Evolutionary conservation across 2,797 vertebrate species (phyloP).

Genomic region (Tapirus indicus): DNA sequence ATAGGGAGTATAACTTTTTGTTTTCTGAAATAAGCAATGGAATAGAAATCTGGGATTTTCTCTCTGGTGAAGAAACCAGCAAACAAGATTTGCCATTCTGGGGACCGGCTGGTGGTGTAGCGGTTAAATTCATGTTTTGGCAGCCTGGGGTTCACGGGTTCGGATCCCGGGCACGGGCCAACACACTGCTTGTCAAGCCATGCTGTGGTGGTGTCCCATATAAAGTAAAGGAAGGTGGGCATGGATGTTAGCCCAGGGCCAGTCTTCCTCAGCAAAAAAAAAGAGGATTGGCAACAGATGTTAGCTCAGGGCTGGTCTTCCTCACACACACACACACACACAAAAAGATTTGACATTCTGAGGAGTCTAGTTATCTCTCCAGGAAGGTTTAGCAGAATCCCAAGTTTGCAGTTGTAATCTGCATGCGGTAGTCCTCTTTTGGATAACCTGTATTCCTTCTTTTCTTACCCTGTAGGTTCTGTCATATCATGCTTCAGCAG

Average conservation of each 20-base stretch:
- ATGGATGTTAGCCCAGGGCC: no score
- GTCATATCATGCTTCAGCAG: constrained; percentile 96
- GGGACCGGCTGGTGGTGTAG: no score
- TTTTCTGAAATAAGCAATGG: constrained; percentile 37
- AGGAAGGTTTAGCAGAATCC: neutral
- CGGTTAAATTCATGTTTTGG: no score
- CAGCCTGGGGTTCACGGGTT: no score
- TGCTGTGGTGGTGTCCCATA: no score
- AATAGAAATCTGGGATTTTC: neutral
- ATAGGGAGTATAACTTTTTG: constrained; percentile 55
- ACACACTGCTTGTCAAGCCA: no score
- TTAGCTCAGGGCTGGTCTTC: no score
- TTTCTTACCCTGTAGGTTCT: constrained; percentile 88
- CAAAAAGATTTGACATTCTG: neutral
- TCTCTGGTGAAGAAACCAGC: constrained; percentile 51
- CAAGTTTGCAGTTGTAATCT: neutral
- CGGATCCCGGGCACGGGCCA: no score
- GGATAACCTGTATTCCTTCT: neutral
- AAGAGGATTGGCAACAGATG: no score
- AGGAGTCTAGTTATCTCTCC: neutral
- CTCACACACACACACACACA: no score
- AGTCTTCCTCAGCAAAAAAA: no score
- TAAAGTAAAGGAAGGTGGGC: no score
- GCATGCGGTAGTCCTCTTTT: fast-evolving
- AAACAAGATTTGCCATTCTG: neutral